phyloP scores from a whole-genome alignment of 2,888 invertebrate species.

The Pollenia amentaria region DNA sequence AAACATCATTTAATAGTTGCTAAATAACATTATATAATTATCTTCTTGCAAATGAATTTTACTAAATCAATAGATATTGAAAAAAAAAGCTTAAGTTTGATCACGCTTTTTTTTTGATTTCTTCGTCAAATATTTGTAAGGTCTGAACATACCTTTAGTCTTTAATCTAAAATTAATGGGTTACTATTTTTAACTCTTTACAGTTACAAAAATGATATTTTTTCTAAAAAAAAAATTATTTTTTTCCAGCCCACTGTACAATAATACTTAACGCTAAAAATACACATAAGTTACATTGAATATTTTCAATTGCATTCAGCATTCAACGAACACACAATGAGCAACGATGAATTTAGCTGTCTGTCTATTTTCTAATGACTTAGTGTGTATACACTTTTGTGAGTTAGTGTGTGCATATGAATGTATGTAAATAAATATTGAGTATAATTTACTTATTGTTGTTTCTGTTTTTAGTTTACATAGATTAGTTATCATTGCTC shows the following conservation, averaged over 20 bases:
- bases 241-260: slow-evolving; percentile 18
- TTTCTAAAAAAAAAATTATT: neutral
- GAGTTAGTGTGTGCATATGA: neutral
- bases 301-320: slow-evolving; percentile 30
- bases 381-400: neutral
- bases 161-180: no score
- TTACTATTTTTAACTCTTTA: no score
- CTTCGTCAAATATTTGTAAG: no score
- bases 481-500: slow-evolving; percentile 73
- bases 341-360: slow-evolving; percentile 24
- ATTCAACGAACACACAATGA: neutral
- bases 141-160: no score
- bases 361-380: neutral
- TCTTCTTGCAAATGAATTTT: no score
- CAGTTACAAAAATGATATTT: neutral
- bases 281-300: slow-evolving; percentile 49
- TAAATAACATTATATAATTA: no score
- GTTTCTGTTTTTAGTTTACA: slow-evolving; percentile 64
- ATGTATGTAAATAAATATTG: slow-evolving; percentile 55
- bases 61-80: no score
- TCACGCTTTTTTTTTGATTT: no score
- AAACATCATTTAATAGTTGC: no score
- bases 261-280: neutral
- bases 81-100: no score
- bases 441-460: slow-evolving; percentile 72